Evolutionary conservation across 2,888 invertebrate genomes (phyloP).

Genomic region (Rugalucina vietnamica): DNA sequence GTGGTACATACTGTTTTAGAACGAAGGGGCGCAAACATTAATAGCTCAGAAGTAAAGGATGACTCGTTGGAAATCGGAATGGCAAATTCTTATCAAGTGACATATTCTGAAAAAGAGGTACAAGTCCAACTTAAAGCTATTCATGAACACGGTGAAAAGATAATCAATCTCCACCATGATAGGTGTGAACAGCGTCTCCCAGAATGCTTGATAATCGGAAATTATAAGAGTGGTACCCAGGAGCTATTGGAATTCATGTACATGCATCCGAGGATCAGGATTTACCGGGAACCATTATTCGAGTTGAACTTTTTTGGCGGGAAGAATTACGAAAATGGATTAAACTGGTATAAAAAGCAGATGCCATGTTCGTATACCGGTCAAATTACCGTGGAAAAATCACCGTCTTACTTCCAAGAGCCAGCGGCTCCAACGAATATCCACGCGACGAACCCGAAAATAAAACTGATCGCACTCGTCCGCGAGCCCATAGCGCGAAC

Average conservation of each 20-base stretch:
- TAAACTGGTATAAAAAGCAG: slow-evolving; percentile 94
- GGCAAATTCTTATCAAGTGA: neutral
- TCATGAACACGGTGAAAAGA: neutral
- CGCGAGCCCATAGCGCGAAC: slow-evolving; percentile 97
- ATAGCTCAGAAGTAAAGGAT: neutral
- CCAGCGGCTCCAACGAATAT: slow-evolving; percentile 97
- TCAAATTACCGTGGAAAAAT: slow-evolving; percentile 98
- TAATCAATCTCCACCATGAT: neutral
- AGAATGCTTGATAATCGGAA: neutral
- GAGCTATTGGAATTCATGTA: slow-evolving; percentile 5
- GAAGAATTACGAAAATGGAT: slow-evolving; percentile 87
- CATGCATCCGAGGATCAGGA: slow-evolving; percentile 24
- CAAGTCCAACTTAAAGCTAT: neutral
- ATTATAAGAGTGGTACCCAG: slow-evolving; percentile 7
- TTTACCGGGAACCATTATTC: slow-evolving; percentile 26
- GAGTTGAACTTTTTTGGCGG: slow-evolving; percentile 36
- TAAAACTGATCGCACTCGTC: slow-evolving; percentile 94
- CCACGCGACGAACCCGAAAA: slow-evolving; percentile 95
- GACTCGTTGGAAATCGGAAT: neutral
- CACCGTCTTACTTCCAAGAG: slow-evolving; percentile 97
- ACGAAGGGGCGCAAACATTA: too few species aligned
- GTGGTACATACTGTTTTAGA: too few species aligned
- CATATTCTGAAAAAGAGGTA: neutral
- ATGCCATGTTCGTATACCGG: slow-evolving; percentile 96
- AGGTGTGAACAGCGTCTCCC: neutral